Percentiles rank a stretch among this genome's conserved stretches.
Evolutionary conservation across 2,888 invertebrate genomes (phyloP).

Genomic region (Phasia obesa): DNA sequence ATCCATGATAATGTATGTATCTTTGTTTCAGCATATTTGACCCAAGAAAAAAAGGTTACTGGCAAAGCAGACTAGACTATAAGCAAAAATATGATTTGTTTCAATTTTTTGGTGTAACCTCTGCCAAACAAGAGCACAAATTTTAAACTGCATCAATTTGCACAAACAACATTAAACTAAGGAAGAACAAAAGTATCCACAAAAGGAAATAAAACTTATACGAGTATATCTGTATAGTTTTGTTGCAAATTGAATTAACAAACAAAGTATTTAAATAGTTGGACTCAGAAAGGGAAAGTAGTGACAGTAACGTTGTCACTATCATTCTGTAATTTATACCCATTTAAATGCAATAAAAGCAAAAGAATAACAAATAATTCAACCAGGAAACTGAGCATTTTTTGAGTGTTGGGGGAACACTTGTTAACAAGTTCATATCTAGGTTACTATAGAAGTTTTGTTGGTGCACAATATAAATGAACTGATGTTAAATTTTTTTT

Average conservation of each 20-base stretch:
- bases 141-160: conserved; percentile 7
- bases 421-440: conserved; percentile 11
- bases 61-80: conserved; percentile 2
- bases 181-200: conserved; percentile 16
- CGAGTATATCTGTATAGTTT: conserved; percentile 3
- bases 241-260: conserved; percentile 29
- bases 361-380: conserved; percentile 13
- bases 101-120: conserved; percentile 12
- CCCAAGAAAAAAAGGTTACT: conserved; percentile 27
- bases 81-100: conserved; percentile 37
- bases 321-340: background rate
- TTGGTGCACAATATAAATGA: conserved; percentile 13
- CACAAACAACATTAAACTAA: conserved; percentile 21
- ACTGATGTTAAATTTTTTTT: background rate
- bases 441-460: conserved; percentile 23
- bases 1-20: background rate
- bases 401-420: background rate
- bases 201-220: conserved; percentile 21
- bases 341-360: background rate
- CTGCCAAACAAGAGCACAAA: conserved; percentile 12
- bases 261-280: conserved; percentile 27
- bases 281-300: background rate
- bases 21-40: conserved; percentile 5
- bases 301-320: conserved; percentile 6
- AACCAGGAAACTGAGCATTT: background rate